A percentile compares a stretch with the other conserved stretches of the same genome.
These are phyloP conservation scores for Puntigrus tetrazona DNA, from an alignment of 2,113 vertebrate genomes.

Conservation along the genomic window DNA sequence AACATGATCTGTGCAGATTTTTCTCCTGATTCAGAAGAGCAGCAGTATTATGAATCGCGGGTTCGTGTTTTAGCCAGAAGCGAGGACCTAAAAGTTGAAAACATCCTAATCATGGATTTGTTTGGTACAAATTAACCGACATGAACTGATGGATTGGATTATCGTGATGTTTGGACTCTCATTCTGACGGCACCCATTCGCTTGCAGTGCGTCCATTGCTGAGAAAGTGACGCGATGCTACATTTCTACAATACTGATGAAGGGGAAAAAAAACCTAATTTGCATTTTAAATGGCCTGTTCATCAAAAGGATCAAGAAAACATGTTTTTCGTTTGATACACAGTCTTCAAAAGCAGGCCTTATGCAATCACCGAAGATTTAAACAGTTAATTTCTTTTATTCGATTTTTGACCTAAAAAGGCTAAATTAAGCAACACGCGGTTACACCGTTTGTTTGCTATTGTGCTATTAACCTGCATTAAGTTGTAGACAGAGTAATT, in stretches of 20 bases:
- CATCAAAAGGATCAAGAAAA: no score
- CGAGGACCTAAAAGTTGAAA: no score
- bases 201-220: neutral
- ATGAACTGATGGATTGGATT: neutral
- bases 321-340: neutral
- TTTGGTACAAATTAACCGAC: no score
- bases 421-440: slow-evolving; percentile 70
- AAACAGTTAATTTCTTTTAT: neutral
- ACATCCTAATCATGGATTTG: no score
- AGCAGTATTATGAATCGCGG: no score
- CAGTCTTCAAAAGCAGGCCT: neutral
- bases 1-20: neutral
- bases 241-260: neutral
- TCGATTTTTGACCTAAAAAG: slow-evolving; percentile 51
- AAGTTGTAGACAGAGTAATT: slow-evolving; percentile 70
- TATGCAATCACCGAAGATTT: neutral
- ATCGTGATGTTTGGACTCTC: neutral
- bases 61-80: no score
- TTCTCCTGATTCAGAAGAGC: neutral
- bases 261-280: no score
- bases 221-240: neutral
- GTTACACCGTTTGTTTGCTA: slow-evolving; percentile 82
- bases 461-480: slow-evolving; percentile 81
- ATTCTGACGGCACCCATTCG: no score
- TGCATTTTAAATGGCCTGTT: no score